Conservation (phyloP, 2,888 invertebrate species). For the Troilus luridus region DNA sequence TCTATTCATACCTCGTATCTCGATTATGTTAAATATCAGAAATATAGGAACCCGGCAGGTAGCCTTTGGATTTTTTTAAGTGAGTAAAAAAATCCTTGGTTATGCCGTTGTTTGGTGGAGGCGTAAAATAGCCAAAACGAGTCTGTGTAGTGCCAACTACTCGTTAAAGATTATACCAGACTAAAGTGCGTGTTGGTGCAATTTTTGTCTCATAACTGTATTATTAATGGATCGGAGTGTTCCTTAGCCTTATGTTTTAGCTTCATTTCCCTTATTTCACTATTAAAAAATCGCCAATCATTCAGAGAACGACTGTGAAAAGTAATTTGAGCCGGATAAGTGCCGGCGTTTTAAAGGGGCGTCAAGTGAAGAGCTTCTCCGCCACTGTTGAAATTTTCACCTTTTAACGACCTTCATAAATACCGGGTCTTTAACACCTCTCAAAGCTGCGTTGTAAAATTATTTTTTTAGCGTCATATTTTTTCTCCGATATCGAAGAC, state of each 20-base stretch:
- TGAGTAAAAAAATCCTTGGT: too few relatives aligned
- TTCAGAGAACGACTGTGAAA: not conserved
- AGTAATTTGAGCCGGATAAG: not conserved
- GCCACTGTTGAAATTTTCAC: slow-evolving; percentile 8
- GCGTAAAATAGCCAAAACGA: too few relatives aligned
- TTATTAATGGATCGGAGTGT: not conserved
- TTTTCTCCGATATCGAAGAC: not conserved
- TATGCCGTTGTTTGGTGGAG: too few relatives aligned
- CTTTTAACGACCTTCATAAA: slow-evolving; percentile 30
- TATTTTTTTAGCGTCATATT: not conserved
- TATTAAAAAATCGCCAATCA: not conserved
- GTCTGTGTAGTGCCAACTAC: too few relatives aligned
- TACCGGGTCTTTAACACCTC: slow-evolving; percentile 15
- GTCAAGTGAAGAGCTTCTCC: not conserved
- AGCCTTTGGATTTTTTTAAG: too few relatives aligned
- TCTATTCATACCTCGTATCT: too few relatives aligned
- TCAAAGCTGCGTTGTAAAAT: not conserved
- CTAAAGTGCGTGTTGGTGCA: not conserved
- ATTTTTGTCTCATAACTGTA: not conserved
- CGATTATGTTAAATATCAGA: too few relatives aligned
- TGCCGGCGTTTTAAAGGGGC: not conserved
- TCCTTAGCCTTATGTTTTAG: not conserved
- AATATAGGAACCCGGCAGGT: too few relatives aligned
- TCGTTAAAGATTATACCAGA: too few relatives aligned
- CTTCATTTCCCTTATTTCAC: not conserved